phyloP scores from a whole-genome alignment of 2,888 invertebrate genomes.

The Caenorhabditis sp. region DNA sequence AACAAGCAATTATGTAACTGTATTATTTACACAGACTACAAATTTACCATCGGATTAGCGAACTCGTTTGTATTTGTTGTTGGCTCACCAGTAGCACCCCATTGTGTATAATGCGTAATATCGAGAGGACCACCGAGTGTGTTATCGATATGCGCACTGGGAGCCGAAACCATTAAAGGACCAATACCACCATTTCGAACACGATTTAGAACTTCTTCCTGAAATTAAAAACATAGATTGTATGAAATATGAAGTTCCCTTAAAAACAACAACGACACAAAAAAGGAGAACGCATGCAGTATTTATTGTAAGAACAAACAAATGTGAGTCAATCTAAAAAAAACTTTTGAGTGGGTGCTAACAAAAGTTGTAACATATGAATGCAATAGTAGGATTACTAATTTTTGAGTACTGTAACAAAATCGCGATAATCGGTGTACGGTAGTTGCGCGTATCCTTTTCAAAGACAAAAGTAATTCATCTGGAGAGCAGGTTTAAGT shows the following conservation, averaged over 20 bases:
- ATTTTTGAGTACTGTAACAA: not conserved
- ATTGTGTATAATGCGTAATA: slow-evolving; percentile 88
- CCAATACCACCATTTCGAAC: slow-evolving; percentile 86
- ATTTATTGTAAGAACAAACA: not conserved
- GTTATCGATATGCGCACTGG: slow-evolving; percentile 77
- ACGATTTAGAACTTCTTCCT: slow-evolving; percentile 68
- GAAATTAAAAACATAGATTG: slow-evolving; percentile 26
- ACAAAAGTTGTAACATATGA: not conserved
- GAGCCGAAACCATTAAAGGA: slow-evolving; percentile 93
- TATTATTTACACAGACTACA: no score
- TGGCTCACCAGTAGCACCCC: slow-evolving; percentile 15
- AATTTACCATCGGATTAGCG: not conserved
- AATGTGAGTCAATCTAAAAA: not conserved
- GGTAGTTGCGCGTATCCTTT: not conserved
- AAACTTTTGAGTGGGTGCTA: not conserved
- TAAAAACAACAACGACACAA: not conserved
- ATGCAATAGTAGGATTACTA: not conserved
- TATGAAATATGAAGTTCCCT: not conserved
- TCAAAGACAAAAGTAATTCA: no score
- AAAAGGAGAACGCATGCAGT: not conserved
- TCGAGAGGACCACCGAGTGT: slow-evolving; percentile 80
- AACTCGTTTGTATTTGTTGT: not conserved
- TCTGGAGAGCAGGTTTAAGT: no score
- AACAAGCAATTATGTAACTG: not conserved
- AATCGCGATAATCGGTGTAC: not conserved